Percentiles rank a stretch among this genome's conserved stretches.
These are phyloP conservation scores for Nipponia nippon DNA, from an alignment of 2,113 vertebrate genomes.

Conservation along the genomic window DNA sequence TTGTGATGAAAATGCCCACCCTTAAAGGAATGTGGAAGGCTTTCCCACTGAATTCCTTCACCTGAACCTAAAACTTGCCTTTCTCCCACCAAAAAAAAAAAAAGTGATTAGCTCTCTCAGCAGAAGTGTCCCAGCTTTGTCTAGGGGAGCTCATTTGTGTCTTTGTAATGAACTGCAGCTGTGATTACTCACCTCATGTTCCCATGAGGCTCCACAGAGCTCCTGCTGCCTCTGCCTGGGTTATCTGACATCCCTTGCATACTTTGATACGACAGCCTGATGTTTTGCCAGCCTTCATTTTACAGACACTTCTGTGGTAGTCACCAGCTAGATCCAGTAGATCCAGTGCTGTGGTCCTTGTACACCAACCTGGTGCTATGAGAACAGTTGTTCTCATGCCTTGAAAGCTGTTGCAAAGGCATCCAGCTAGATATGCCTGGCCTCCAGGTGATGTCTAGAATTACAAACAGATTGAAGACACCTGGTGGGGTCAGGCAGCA, in stretches of 20 bases:
- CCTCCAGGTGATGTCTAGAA: neutral
- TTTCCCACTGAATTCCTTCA: neutral
- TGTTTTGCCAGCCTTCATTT: neutral
- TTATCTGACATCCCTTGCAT: neutral
- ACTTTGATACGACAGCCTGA: fast-evolving
- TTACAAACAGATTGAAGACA: neutral
- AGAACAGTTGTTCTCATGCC: neutral
- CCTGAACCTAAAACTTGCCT: neutral
- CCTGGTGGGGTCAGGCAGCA: neutral
- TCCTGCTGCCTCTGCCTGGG: neutral
- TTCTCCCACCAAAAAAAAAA: neutral
- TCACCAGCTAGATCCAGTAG: neutral
- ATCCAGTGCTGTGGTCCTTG: neutral
- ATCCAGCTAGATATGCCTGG: neutral
- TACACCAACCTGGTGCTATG: too few relatives aligned
- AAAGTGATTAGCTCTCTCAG: neutral
- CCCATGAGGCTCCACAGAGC: neutral
- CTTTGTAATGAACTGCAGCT: neutral
- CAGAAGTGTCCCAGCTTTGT: neutral
- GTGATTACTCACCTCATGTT: neutral
- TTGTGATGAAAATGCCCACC: neutral
- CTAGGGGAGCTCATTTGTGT: neutral
- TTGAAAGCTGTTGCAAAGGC: neutral
- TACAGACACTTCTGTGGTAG: neutral
- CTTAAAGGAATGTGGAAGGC: neutral